A percentile compares a stretch with the other conserved stretches of the same genome.
phyloP scores from a whole-genome alignment of 2,888 invertebrate species.

The Phania funesta region DNA sequence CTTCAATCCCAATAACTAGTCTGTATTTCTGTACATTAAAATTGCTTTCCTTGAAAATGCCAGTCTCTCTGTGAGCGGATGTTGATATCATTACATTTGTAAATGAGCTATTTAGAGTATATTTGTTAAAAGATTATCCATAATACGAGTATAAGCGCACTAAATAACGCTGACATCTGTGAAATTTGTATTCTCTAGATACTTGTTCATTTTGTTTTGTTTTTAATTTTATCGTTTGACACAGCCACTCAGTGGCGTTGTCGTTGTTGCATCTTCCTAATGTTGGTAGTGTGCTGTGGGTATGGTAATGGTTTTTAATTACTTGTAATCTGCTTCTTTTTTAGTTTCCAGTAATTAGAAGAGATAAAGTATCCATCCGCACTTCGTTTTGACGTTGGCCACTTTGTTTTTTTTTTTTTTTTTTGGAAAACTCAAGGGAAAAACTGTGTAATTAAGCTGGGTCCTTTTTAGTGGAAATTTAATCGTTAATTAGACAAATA shows the following conservation, averaged over 20 bases:
- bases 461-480: background rate
- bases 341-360: background rate
- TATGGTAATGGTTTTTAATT: slow-evolving; percentile 61
- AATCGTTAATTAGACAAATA: background rate
- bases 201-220: slow-evolving; percentile 16
- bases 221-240: background rate
- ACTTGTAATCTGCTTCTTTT: slow-evolving; percentile 35
- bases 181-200: slow-evolving; percentile 32
- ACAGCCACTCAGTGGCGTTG: background rate
- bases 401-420: too few relatives aligned
- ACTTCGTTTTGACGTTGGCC: background rate
- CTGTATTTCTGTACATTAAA: background rate
- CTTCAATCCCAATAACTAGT: background rate
- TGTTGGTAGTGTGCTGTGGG: background rate
- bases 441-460: slow-evolving; percentile 21
- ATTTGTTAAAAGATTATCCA: slow-evolving; percentile 10
- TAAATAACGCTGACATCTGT: slow-evolving; percentile 10
- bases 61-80: background rate
- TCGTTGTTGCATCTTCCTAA: background rate
- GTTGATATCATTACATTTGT: slow-evolving; percentile 12
- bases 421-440: slow-evolving; percentile 15
- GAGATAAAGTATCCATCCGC: background rate
- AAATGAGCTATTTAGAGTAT: slow-evolving; percentile 43
- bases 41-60: background rate
- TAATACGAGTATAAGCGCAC: too few relatives aligned